Conservation (phyloP, 2,888 invertebrate species). For the Anthoptus insignis region DNA sequence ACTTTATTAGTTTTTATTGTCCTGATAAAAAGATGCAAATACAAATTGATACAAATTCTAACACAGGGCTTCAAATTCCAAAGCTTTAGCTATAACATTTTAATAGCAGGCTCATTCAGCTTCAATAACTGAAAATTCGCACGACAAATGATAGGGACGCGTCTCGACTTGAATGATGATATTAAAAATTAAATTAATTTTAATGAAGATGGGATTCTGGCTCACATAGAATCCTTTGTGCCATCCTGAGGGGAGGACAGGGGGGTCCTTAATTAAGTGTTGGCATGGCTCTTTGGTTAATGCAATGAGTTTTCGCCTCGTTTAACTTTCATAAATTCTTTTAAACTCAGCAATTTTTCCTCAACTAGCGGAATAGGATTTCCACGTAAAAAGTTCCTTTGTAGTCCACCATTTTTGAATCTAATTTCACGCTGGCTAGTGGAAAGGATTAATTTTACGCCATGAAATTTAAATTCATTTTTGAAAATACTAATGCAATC, state of each 20-base stretch:
- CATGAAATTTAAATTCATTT: slow-evolving; percentile 18
- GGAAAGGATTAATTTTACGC: slow-evolving; percentile 25
- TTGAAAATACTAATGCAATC: slow-evolving; percentile 9
- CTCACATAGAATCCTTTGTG: slow-evolving; percentile 76
- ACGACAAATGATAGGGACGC: slow-evolving; percentile 65
- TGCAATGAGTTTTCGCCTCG: slow-evolving; percentile 84
- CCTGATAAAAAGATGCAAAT: no score
- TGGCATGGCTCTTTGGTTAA: slow-evolving; percentile 81
- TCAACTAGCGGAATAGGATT: slow-evolving; percentile 73
- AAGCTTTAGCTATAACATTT: no score
- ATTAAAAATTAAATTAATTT: slow-evolving; percentile 79
- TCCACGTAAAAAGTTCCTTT: slow-evolving; percentile 52
- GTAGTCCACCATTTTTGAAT: slow-evolving; percentile 32
- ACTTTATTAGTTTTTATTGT: no score
- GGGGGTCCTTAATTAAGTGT: slow-evolving; percentile 86
- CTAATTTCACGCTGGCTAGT: slow-evolving; percentile 29
- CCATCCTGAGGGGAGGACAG: slow-evolving; percentile 64
- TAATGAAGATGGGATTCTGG: slow-evolving; percentile 73
- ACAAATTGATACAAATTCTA: neutral
- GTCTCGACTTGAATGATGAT: slow-evolving; percentile 58
- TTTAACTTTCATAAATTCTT: slow-evolving; percentile 85
- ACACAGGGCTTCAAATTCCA: neutral
- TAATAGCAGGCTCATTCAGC: slow-evolving; percentile 10
- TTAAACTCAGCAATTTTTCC: slow-evolving; percentile 81
- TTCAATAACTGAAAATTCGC: slow-evolving; percentile 20